Conservation (phyloP, 1,140 invertebrate species). For the Brachionus rotundiformis region DNA sequence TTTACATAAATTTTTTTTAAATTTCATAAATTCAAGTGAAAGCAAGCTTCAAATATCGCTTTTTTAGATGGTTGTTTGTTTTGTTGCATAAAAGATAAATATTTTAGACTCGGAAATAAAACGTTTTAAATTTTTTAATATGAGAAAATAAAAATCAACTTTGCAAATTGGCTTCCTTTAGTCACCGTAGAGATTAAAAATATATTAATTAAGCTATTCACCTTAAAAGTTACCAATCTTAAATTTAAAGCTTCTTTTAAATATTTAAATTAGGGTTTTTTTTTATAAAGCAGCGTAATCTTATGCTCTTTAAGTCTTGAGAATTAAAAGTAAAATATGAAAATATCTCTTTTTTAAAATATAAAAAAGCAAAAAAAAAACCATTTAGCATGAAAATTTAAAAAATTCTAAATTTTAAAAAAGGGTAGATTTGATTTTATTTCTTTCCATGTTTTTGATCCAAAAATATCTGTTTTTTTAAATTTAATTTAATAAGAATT, state of each 20-base stretch:
- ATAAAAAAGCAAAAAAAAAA: too few species aligned
- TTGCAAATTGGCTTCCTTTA: conserved; percentile 15
- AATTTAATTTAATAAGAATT: too few species aligned
- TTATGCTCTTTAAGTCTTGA: not conserved
- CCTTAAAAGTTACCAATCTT: not conserved
- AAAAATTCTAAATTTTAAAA: too few species aligned
- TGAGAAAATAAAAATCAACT: not conserved
- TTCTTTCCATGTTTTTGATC: too few species aligned
- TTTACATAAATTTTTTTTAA: conserved; percentile 30
- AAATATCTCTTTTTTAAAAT: too few species aligned
- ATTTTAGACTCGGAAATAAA: not conserved
- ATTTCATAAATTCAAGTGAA: not conserved
- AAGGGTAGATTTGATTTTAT: too few species aligned
- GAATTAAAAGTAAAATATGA: too few species aligned
- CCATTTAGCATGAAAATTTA: too few species aligned
- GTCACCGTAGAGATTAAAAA: not conserved
- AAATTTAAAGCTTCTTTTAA: not conserved
- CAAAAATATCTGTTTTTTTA: too few species aligned
- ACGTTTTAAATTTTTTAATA: not conserved
- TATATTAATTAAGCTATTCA: not conserved
- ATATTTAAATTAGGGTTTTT: not conserved
- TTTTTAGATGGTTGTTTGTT: not conserved
- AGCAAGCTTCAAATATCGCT: not conserved
- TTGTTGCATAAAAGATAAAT: not conserved
- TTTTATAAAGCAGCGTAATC: not conserved